phyloP scores from a whole-genome alignment of 2,888 invertebrate species.

The Mythimna impura region DNA sequence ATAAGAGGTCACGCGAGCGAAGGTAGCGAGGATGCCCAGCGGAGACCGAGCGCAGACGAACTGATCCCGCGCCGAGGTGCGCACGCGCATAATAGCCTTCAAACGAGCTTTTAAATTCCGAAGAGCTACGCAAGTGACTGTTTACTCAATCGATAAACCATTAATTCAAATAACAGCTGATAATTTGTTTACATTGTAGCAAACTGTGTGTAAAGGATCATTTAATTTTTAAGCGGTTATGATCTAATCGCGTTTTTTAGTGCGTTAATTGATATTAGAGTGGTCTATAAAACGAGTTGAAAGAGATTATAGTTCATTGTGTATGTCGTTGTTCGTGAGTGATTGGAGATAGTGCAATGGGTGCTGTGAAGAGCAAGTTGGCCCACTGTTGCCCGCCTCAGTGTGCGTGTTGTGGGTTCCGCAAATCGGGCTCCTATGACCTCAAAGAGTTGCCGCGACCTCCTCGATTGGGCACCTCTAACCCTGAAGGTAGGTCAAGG shows the following conservation, averaged over 20 bases:
- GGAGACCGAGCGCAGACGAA: constrained; percentile 73
- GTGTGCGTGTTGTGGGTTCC: constrained; percentile 74
- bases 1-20: constrained; percentile 81
- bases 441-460: constrained; percentile 84
- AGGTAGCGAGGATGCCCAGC: constrained; percentile 64
- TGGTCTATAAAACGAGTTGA: constrained; percentile 55
- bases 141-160: constrained; percentile 48
- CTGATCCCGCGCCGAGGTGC: constrained; percentile 69
- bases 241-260: constrained; percentile 77
- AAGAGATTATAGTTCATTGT: constrained; percentile 54
- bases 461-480: constrained; percentile 76
- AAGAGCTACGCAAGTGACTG: constrained; percentile 32
- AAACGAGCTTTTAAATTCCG: constrained; percentile 31
- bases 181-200: constrained; percentile 78
- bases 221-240: constrained; percentile 70
- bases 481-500: constrained; percentile 75
- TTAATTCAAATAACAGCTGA: constrained; percentile 71
- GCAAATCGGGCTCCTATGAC: constrained; percentile 79
- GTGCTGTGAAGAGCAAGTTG: constrained; percentile 82
- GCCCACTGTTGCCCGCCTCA: constrained; percentile 72
- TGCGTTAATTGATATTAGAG: constrained; percentile 75
- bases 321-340: constrained; percentile 59
- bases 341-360: constrained; percentile 73
- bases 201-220: constrained; percentile 60
- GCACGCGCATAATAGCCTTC: constrained; percentile 73